Percentiles rank a stretch among this genome's conserved stretches.
Conservation (phyloP, 1,140 invertebrate genomes). For the Bombus huntii region DNA sequence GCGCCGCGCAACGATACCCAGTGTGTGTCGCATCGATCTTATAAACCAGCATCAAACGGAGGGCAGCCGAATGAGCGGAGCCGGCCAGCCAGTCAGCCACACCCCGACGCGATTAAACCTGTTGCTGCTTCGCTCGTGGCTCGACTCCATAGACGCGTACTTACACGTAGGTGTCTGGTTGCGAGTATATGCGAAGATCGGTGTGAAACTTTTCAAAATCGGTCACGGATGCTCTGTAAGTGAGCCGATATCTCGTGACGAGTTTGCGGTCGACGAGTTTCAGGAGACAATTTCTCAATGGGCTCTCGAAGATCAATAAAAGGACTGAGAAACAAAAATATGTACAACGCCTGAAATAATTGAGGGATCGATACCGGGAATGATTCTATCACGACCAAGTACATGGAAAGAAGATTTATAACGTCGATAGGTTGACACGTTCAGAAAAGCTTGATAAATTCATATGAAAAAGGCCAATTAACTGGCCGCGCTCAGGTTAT, state of each 20-base stretch:
- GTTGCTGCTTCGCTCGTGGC: conserved; percentile 76
- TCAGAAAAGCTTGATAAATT: background rate
- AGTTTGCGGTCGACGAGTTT: background rate
- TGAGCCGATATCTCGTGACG: background rate
- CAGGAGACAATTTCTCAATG: background rate
- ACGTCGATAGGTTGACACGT: background rate
- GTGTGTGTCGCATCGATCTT: conserved; percentile 76
- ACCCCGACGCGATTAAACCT: conserved; percentile 80
- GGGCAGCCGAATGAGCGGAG: conserved; percentile 66
- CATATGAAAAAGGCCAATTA: background rate
- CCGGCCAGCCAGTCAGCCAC: conserved; percentile 70
- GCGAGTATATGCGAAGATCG: conserved; percentile 26
- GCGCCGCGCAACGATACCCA: conserved; percentile 37
- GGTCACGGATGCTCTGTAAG: background rate
- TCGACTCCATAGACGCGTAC: conserved; percentile 33
- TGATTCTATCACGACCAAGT: too few species aligned
- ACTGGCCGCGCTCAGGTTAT: too few species aligned
- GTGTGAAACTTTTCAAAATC: conserved; percentile 36
- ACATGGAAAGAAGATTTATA: too few species aligned
- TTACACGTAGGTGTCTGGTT: conserved; percentile 55
- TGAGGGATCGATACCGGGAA: too few species aligned
- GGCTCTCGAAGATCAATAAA: background rate
- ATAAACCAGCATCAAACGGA: conserved; percentile 63
- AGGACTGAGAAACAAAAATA: background rate
- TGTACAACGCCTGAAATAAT: too few species aligned